Conservation (phyloP, 2,113 vertebrate species). For the Chroicocephalus ridibundus region DNA sequence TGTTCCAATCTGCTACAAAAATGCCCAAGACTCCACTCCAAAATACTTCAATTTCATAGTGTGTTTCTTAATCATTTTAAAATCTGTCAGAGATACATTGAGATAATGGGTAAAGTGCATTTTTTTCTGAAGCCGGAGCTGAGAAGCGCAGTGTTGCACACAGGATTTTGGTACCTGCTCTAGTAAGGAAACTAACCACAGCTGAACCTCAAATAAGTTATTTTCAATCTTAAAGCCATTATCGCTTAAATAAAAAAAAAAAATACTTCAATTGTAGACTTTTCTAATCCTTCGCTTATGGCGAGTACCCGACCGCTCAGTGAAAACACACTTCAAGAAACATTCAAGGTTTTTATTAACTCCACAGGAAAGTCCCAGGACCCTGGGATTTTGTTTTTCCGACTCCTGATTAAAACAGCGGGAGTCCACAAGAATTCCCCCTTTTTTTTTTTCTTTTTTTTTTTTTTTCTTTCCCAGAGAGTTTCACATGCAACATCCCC, state of each 20-base stretch:
- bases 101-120: neutral
- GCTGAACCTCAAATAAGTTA: neutral
- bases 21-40: neutral
- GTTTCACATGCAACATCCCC: neutral
- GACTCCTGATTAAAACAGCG: neutral
- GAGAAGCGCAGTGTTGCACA: neutral
- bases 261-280: neutral
- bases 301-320: neutral
- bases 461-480: neutral
- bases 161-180: neutral
- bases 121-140: neutral
- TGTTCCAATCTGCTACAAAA: neutral
- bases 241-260: neutral
- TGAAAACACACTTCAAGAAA: neutral
- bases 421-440: neutral
- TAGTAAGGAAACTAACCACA: neutral
- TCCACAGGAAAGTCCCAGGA: neutral
- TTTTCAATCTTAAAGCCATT: neutral
- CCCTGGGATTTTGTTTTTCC: neutral
- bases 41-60: neutral
- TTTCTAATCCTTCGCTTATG: neutral
- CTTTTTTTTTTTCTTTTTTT: neutral
- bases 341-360: constrained; percentile 6
- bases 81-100: neutral
- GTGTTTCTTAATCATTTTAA: neutral